Base-by-base conservation (phyloP, 2,113 vertebrate genomes). In the Microtus oregoni region DNA sequence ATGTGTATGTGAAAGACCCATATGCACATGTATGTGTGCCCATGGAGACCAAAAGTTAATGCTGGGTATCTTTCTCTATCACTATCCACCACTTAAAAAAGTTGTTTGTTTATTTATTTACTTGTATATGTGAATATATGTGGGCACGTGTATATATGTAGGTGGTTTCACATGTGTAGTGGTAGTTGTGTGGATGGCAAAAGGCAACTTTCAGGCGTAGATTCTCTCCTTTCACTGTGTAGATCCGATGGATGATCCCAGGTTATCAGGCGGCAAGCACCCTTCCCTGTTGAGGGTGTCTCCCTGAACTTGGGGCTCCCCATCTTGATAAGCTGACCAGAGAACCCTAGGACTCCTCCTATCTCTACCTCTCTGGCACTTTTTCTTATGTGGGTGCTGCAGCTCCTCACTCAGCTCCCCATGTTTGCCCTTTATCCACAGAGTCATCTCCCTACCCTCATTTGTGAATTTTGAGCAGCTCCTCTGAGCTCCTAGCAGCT, bases 391-490 rank as follows among this genome's bases (percentile, higher is more conserved):
- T 68, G 63, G 41, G 1, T 24, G 19, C 41, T 68, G 38, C 41
- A 32, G 30, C 68, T 32, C 63, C 68, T 41, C 35, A 86, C 63
- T 50, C 41, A 3, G 30, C 12, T 32, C 63, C 17, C 44, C 14
- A 10, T 47, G 41, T 86, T 47, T 47, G 15, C 47, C 12, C 63
- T 86, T 67, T 22, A 67, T 9, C 17, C 82, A 30, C 63, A 47
- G 41, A 86, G 28, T 28, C 83, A 35, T 68, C 63, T 68, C 47
- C 10, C 41, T 13, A 47, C 30, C 28, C 61, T 72, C 38, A 3
- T 92, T 89, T 81, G 77, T 87, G 78, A 91, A 55, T 82, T 90
- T 61, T 55, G 47, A 89, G 41, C 87, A 85, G 61, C 77, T 78
- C 70, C 30, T 0, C 4, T 7, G 26, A 89, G 61, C 77, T 32